Evolutionary conservation across 2,888 invertebrate species (phyloP).

Genomic region (Cantharis rustica): DNA sequence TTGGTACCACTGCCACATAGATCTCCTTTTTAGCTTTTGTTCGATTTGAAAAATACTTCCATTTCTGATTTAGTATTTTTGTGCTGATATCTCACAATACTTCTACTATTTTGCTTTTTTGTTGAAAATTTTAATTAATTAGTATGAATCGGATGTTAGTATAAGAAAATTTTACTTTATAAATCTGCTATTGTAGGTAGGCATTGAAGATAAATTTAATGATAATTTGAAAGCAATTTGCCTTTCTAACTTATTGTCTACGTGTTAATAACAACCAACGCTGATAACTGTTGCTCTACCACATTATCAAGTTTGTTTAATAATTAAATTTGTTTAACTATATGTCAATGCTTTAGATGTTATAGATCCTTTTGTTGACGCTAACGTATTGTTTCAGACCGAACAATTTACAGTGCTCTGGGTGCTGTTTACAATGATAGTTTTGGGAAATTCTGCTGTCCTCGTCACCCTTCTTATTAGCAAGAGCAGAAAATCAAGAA

Average conservation of each 20-base stretch:
- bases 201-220: neutral
- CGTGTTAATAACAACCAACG: neutral
- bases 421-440: slow-evolving; percentile 66
- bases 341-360: slow-evolving; percentile 4
- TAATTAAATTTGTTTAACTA: slow-evolving; percentile 9
- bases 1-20: neutral
- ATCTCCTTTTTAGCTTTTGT: neutral
- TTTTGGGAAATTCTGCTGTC: slow-evolving; percentile 68
- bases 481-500: slow-evolving; percentile 67
- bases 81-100: neutral
- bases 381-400: slow-evolving; percentile 59
- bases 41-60: neutral
- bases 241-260: neutral
- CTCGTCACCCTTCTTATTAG: slow-evolving; percentile 64
- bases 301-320: slow-evolving; percentile 5
- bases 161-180: neutral
- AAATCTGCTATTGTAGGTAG: neutral
- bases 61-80: neutral
- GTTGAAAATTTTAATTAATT: neutral
- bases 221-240: neutral
- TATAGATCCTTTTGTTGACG: neutral
- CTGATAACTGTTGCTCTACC: neutral
- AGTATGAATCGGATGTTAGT: neutral
- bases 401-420: slow-evolving; percentile 67
- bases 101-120: no score